Evolutionary conservation across 2,113 vertebrate genomes (phyloP).

Genomic region (Terrapene triunguis): DNA sequence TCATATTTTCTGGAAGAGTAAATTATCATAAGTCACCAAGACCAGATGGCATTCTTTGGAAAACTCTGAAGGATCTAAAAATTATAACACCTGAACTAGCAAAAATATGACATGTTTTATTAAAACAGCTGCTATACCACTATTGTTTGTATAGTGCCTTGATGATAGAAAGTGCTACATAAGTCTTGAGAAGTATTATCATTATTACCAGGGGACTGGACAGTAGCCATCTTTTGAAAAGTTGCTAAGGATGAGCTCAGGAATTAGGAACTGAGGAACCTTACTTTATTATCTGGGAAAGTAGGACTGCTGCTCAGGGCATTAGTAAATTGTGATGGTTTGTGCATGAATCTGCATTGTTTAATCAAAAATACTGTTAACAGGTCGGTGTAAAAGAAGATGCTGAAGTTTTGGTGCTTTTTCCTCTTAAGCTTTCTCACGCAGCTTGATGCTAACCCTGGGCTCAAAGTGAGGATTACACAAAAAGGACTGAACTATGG

Average conservation of each 20-base stretch:
- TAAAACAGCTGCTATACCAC: too few relatives aligned
- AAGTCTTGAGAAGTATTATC: neutral
- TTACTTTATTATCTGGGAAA: neutral
- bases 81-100: neutral
- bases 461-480: constrained; percentile 69
- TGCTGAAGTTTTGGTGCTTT: constrained; percentile 47
- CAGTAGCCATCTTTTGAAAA: neutral
- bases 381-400: constrained; percentile 36
- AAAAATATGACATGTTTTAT: neutral
- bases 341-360: neutral
- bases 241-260: constrained; percentile 2
- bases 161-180: too few relatives aligned
- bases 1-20: neutral
- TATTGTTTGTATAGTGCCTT: too few relatives aligned
- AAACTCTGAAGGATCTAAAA: neutral
- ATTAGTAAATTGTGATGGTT: neutral
- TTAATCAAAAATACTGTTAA: constrained; percentile 33
- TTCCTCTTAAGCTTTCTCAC: constrained; percentile 59
- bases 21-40: neutral
- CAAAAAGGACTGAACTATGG: constrained; percentile 63
- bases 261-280: neutral
- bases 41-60: neutral
- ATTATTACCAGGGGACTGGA: neutral
- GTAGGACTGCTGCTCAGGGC: neutral
- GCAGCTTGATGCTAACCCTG: neutral